Base-by-base conservation (phyloP, 2,888 invertebrate genomes). In the Torymus tubicola region DNA sequence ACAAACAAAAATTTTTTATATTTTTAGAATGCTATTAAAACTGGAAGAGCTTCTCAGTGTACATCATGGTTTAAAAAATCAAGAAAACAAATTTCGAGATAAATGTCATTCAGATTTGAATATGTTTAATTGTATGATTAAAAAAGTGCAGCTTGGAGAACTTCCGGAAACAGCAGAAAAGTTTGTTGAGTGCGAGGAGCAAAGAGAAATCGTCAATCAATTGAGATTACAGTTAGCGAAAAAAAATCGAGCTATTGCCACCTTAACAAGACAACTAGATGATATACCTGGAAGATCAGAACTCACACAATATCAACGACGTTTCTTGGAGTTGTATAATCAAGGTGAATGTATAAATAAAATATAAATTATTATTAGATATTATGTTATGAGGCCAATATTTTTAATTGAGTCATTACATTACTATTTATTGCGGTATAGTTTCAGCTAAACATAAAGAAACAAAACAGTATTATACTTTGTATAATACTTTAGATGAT, bases 391-490 rank as follows among this genome's bases (percentile, higher is more conserved):
- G 31, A 5, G 31, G 31, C 5, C 3, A 5, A 31, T 31, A 31
- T 31, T 31, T 31, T 31, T 31, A 31, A 3, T 31, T 31, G 3
- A 31, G 4, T 31, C 5, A 4, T 2, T 31, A 2, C 31, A 5
- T 31, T 31, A 31, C 31, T 31, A 5, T 31, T 31, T 31, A 31
- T 31, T 31, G 4, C 5, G 31, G 4, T 93, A 81, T 91, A 98
- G 98, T 99, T 88, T 96, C 98, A 82, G 96, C 96, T 50, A 98
- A 97, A 87, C 98, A 99, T 90, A 96, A 96, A 89, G 98, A 99
- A 93, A 99, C 99, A 0, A 99, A 99, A 91, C 98, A 99, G 92
- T 98, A 97, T 92, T 99, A 96, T 90, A 97, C 97, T 60, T 93
- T 99, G 82, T 98, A 98, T 91, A 99, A 99, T 91, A 98, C 98